phyloP scores from a whole-genome alignment of 2,888 invertebrate species.

The Catotricha subobsoleta region DNA sequence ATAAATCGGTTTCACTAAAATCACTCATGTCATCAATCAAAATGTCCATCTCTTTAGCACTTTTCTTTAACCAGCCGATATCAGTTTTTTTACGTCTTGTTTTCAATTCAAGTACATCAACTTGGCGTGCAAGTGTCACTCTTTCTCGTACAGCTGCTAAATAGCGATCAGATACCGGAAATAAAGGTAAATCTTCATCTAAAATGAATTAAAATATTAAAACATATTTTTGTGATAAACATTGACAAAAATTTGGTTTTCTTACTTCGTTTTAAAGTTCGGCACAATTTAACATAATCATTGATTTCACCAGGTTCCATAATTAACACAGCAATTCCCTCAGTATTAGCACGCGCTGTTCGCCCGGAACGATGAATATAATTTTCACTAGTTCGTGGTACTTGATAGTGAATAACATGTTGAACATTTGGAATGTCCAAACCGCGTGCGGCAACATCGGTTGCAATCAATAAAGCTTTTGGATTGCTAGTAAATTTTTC shows the following conservation, averaged over 20 bases:
- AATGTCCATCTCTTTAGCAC: conserved; percentile 80
- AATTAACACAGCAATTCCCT: conserved; percentile 81
- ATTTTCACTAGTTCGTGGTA: conserved; percentile 86
- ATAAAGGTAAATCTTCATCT: conserved; percentile 58
- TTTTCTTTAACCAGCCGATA: conserved; percentile 70
- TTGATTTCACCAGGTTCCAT: conserved; percentile 76
- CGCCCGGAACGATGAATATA: conserved; percentile 95
- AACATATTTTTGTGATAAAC: conserved; percentile 6
- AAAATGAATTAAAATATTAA: neutral
- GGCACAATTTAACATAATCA: conserved; percentile 61
- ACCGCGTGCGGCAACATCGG: conserved; percentile 95
- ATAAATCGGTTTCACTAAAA: conserved; percentile 13
- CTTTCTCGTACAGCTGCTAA: conserved; percentile 48
- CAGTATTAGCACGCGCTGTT: conserved; percentile 76
- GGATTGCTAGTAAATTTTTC: conserved; percentile 64
- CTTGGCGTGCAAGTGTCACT: conserved; percentile 56
- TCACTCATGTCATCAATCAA: conserved; percentile 49
- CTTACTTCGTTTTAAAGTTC: conserved; percentile 69
- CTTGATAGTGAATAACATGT: conserved; percentile 93
- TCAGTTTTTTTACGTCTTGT: conserved; percentile 44
- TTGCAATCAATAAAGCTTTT: conserved; percentile 66
- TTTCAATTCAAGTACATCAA: conserved; percentile 59
- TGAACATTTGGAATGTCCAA: conserved; percentile 86
- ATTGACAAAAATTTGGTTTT: conserved; percentile 9
- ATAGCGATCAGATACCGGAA: conserved; percentile 50